A percentile compares a stretch with the other conserved stretches of the same genome.
These are phyloP conservation scores for Hirtodrosophila confusa DNA, from an alignment of 2,888 invertebrate species.

Conservation along the genomic window DNA sequence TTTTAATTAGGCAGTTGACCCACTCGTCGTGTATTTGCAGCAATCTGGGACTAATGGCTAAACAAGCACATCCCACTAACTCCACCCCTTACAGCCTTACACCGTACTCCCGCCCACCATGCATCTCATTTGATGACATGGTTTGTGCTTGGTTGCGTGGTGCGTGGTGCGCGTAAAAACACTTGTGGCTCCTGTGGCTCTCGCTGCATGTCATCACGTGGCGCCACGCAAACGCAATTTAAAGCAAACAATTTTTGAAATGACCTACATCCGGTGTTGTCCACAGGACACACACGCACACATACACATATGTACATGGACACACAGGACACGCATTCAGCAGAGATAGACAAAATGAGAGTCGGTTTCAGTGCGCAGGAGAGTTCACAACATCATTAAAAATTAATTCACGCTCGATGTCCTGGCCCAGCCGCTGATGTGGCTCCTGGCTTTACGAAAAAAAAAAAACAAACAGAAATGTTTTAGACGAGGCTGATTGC, in stretches of 20 bases:
- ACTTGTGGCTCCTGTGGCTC: constrained; percentile 73
- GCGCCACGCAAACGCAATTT: constrained; percentile 76
- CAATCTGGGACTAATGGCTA: constrained; percentile 65
- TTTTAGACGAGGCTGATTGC: neutral
- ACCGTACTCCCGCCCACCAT: neutral
- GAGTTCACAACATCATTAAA: constrained; percentile 79
- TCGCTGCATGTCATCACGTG: constrained; percentile 67
- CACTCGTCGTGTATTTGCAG: constrained; percentile 48
- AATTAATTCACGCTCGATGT: constrained; percentile 80
- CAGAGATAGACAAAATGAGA: constrained; percentile 65
- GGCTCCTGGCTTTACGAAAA: constrained; percentile 13
- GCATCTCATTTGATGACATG: constrained; percentile 50
- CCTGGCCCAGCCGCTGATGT: constrained; percentile 47
- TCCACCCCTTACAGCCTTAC: neutral
- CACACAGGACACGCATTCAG: constrained; percentile 39
- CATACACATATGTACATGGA: no score
- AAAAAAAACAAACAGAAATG: neutral
- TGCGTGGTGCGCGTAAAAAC: constrained; percentile 56
- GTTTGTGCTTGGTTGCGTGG: constrained; percentile 45
- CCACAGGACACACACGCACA: constrained; percentile 40
- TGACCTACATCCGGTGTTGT: constrained; percentile 76
- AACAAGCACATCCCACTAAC: constrained; percentile 45
- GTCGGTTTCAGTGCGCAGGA: constrained; percentile 55
- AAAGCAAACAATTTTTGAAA: constrained; percentile 79
- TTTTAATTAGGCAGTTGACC: constrained; percentile 75